Conservation (phyloP, 2,797 vertebrate genomes). For the Chrysocyon brachyurus region DNA sequence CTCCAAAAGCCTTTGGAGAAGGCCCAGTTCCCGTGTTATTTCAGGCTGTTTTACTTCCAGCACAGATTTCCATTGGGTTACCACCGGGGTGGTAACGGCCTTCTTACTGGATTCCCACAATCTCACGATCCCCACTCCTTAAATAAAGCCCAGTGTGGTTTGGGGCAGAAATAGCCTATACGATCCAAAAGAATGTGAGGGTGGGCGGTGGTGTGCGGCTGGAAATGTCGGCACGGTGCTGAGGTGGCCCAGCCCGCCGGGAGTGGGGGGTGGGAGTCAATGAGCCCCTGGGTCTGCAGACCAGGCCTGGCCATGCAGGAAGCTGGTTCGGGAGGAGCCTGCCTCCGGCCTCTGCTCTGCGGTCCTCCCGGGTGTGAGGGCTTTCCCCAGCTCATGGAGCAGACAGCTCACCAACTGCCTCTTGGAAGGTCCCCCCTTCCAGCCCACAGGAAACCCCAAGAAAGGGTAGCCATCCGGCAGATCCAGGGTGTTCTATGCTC, state of each 20-base stretch:
- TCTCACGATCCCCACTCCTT: not conserved
- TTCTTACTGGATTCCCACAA: not conserved
- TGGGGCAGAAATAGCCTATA: constrained; percentile 29
- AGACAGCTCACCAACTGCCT: not conserved
- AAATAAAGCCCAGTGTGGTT: not conserved
- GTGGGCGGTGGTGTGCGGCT: not conserved
- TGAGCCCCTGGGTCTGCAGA: no score
- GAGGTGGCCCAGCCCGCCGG: not conserved
- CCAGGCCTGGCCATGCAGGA: not conserved
- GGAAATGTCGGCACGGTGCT: not conserved
- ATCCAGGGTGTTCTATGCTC: not conserved
- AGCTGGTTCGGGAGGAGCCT: no score
- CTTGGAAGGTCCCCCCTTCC: not conserved
- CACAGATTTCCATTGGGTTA: constrained; percentile 14
- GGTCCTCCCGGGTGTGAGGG: not conserved
- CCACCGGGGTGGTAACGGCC: not conserved
- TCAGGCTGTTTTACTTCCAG: constrained; percentile 61
- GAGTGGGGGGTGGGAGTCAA: no score
- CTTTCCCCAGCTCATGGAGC: not conserved
- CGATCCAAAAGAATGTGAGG: not conserved
- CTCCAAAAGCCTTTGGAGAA: not conserved
- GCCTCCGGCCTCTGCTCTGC: not conserved
- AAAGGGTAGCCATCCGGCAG: not conserved
- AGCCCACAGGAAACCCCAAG: not conserved
- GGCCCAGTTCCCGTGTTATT: constrained; percentile 43